These are phyloP conservation scores for Acanthis flammea DNA, from an alignment of 2,797 vertebrate genomes.

Conservation along the genomic window DNA sequence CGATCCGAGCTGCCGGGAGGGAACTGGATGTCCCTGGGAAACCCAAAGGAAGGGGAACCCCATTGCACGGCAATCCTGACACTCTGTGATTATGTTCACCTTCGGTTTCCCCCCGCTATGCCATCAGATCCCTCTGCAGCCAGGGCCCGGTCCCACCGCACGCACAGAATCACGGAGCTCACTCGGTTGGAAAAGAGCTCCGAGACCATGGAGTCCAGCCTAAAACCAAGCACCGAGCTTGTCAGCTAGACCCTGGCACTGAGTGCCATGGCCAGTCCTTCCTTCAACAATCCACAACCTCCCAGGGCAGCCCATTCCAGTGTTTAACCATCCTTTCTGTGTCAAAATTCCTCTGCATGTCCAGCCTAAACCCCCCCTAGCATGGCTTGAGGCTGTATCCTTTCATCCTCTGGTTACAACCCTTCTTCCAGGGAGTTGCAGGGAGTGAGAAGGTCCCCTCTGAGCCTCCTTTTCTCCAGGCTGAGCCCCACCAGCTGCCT, in stretches of 20 bases:
- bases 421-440: no score
- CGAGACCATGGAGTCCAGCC: background rate
- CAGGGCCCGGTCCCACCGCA: background rate
- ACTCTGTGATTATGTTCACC: no score
- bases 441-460: no score
- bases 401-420: background rate
- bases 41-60: background rate
- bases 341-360: background rate
- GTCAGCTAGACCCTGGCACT: no score
- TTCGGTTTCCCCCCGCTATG: rapidly evolving
- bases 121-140: background rate
- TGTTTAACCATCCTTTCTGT: background rate
- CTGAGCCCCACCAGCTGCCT: background rate
- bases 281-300: background rate
- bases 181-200: background rate
- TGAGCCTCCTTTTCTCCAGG: background rate
- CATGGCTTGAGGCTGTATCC: no score
- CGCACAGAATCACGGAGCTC: no score
- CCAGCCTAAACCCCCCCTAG: background rate
- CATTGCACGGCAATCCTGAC: background rate
- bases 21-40: rapidly evolving
- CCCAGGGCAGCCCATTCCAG: background rate
- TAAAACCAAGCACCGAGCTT: background rate
- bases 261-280: background rate
- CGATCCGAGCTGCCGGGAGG: no score